phyloP scores from a whole-genome alignment of 2,797 vertebrate genomes.

The Pelobates cultripes region DNA sequence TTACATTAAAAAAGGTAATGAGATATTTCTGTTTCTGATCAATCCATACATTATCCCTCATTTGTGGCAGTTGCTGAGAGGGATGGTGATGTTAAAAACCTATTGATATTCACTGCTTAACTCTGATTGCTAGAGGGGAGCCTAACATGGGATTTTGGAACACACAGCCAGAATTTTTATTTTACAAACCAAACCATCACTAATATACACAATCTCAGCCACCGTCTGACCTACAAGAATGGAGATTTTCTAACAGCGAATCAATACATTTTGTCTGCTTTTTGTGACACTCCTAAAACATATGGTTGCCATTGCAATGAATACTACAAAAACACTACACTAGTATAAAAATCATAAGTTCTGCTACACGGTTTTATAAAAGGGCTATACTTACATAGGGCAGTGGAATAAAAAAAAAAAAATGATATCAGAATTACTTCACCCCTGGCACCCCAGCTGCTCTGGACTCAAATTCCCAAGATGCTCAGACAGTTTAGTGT shows the following conservation, averaged over 20 bases:
- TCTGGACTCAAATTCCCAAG: not conserved
- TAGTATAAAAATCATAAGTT: slow-evolving; percentile 19
- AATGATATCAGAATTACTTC: not conserved
- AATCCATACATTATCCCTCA: not conserved
- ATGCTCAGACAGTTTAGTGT: not conserved
- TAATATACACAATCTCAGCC: not conserved
- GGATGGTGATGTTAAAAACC: not conserved
- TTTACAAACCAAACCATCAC: not conserved
- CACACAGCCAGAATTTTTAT: not conserved
- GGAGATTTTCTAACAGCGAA: not conserved
- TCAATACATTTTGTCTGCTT: slow-evolving; percentile 2
- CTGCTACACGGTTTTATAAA: slow-evolving; percentile 22
- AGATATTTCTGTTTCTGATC: not conserved
- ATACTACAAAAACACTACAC: slow-evolving; percentile 37
- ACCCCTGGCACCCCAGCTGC: not conserved
- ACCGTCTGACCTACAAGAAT: not conserved
- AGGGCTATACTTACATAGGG: slow-evolving; percentile 14
- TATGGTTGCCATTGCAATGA: slow-evolving; percentile 50
- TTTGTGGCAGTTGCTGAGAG: not conserved
- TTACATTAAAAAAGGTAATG: not conserved
- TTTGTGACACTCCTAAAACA: slow-evolving; percentile 30
- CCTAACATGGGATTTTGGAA: not conserved
- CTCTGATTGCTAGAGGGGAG: not conserved
- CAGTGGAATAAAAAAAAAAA: not conserved
- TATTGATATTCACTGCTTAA: not conserved